Evolutionary conservation across 2,888 invertebrate genomes (phyloP).

Genomic region (Beris morrisii): DNA sequence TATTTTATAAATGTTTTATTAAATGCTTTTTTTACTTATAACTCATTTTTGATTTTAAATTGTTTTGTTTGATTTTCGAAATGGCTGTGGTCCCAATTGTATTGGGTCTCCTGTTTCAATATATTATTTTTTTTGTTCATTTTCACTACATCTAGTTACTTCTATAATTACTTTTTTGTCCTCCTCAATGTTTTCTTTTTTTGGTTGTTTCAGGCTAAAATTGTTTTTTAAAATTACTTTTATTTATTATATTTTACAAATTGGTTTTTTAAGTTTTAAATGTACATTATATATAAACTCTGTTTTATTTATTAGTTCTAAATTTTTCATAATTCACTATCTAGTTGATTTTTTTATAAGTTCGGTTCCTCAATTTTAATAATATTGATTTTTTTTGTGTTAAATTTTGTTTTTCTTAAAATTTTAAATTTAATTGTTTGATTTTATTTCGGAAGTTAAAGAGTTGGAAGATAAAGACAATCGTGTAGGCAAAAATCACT

Average conservation of each 20-base stretch:
- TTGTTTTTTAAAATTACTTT: constrained; percentile 15
- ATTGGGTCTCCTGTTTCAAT: background rate
- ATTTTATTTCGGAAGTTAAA: no score
- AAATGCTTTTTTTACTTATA: constrained; percentile 15
- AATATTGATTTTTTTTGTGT: background rate
- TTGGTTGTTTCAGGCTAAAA: constrained; percentile 12
- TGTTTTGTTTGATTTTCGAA: background rate
- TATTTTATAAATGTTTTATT: constrained; percentile 12
- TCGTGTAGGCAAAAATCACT: no score
- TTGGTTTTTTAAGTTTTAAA: constrained; percentile 6
- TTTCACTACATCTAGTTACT: background rate
- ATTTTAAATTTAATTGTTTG: constrained; percentile 7
- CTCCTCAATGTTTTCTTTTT: constrained; percentile 7
- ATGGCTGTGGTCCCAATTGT: background rate
- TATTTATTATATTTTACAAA: constrained; percentile 22
- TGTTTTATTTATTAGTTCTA: constrained; percentile 8
- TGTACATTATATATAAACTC: constrained; percentile 16
- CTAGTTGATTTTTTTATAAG: constrained; percentile 29
- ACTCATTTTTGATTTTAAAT: constrained; percentile 3
- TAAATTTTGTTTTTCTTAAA: background rate
- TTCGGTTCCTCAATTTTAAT: constrained; percentile 4
- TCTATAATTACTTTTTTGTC: background rate
- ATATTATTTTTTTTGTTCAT: background rate
- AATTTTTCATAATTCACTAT: constrained; percentile 27
- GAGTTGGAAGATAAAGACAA: no score